phyloP scores from a whole-genome alignment of 1,140 invertebrate species.

The Heliothis subflexa region DNA sequence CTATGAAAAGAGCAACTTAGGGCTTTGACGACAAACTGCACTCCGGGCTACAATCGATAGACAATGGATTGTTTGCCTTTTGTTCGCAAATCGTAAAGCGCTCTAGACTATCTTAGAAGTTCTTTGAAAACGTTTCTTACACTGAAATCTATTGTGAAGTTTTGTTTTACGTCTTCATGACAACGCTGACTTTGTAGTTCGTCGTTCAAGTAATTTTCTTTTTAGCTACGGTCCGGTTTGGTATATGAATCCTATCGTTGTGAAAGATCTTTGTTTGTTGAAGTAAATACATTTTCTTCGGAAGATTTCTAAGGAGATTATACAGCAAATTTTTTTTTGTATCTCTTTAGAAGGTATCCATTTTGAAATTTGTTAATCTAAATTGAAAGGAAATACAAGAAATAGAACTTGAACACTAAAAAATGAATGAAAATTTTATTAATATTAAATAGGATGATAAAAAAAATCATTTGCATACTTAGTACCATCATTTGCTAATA shows the following conservation, averaged over 20 bases:
- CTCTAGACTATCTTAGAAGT: conserved; percentile 65
- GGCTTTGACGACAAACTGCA: conserved; percentile 78
- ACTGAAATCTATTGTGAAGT: conserved; percentile 63
- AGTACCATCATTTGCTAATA: neutral
- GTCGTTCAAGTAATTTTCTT: conserved; percentile 52
- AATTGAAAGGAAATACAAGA: too few species aligned
- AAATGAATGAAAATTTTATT: too few species aligned
- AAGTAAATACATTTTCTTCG: conserved; percentile 36
- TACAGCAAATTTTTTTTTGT: conserved; percentile 8
- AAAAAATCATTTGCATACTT: neutral
- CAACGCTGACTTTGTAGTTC: conserved; percentile 47
- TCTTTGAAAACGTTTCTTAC: conserved; percentile 68
- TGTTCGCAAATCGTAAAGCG: conserved; percentile 74
- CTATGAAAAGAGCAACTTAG: conserved; percentile 63
- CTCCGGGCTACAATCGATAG: conserved; percentile 76
- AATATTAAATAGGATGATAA: too few species aligned
- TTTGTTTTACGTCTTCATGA: conserved; percentile 56
- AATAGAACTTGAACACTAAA: too few species aligned
- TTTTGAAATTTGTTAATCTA: neutral
- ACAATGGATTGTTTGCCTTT: conserved; percentile 80
- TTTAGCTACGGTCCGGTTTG: conserved; percentile 39
- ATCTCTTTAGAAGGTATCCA: neutral
- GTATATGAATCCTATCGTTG: conserved; percentile 42
- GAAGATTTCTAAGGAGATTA: neutral
- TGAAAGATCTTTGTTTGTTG: conserved; percentile 34